Percentiles rank a stretch among this genome's conserved stretches.
These are phyloP conservation scores for Poeciliopsis prolifica DNA, from an alignment of 2,113 vertebrate species.

Conservation along the genomic window DNA sequence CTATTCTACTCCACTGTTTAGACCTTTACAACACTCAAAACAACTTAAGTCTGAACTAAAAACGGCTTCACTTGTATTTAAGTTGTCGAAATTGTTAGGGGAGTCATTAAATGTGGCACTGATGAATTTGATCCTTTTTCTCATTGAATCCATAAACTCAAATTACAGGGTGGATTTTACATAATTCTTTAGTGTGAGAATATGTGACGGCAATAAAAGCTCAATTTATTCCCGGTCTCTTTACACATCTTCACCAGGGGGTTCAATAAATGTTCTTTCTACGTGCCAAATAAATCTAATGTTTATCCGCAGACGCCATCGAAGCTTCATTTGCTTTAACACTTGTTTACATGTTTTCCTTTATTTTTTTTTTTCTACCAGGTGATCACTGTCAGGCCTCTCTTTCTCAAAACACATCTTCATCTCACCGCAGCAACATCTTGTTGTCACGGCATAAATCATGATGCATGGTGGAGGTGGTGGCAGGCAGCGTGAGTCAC, in stretches of 20 bases:
- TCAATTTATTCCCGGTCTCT: not conserved
- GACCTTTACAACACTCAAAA: not conserved
- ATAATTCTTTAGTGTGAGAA: not conserved
- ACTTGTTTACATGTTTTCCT: conserved; percentile 23
- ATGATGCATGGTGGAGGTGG: conserved; percentile 63
- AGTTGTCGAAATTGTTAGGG: not conserved
- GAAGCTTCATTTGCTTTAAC: not conserved
- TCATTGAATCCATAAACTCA: not conserved
- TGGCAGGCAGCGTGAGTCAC: conserved; percentile 70
- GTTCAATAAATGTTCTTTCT: not conserved
- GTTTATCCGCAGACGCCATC: not conserved
- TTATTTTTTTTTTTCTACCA: conserved; percentile 10
- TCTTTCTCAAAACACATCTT: conserved; percentile 32
- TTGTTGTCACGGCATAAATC: conserved; percentile 63
- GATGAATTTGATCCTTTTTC: not conserved
- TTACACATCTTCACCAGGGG: not conserved
- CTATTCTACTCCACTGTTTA: not conserved
- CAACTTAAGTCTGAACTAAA: not conserved
- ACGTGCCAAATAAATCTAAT: conserved; percentile 7
- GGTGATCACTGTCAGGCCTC: conserved; percentile 43
- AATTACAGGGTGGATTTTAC: not conserved
- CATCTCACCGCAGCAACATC: conserved; percentile 37
- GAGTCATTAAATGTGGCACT: not conserved
- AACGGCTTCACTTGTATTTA: not conserved
- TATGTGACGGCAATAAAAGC: not conserved